Base-by-base conservation (phyloP, 2,797 vertebrate genomes). In the Podarcis siculus region DNA sequence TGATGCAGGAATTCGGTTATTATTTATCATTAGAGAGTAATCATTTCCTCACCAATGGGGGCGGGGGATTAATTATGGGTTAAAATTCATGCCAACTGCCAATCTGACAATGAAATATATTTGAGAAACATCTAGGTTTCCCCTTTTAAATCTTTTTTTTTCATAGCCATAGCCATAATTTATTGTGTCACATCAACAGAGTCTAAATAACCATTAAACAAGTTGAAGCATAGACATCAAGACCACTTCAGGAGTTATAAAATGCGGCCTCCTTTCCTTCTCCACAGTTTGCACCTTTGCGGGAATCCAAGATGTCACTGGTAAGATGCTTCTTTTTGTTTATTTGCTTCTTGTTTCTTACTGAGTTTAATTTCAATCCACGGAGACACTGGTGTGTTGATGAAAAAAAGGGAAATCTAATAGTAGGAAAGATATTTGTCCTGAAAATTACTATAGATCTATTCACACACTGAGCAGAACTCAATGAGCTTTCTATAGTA, bases 91-190 rank as follows among this genome's bases (percentile, higher is more conserved):
- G 8, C 3, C 89, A 79, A 79, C 19, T 92, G 88, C 83, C 64
- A 86, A 0, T 75, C 35, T 88, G 49, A 58, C 19, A 23, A 83
- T 72, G 1, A 55, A 92, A 89, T 86, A 87, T 49, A 2, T 87
- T 91, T 71, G 45, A 39, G 91, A 89, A 91, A 83, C 79, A 13
- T 82, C 49, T 39, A n/a, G 15, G 3, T 83, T 89, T 89, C 0
- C 0, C 78, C 83, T 92, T 94, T 86, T n/a, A 85, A 49, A 76
- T 77, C 1, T 89, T 87, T 92, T 87, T 30, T 83, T n/a, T 82
- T 71, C 25, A 84, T 88, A 58, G 30, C 83, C 9, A 77, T 42
- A 66, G 58, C 88, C 71, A 37, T 84, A 37, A 89, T 90, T 87
- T 83, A 88, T 21, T 72, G 2, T 87, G 42, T 90, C 87, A 69